phyloP scores from a whole-genome alignment of 2,113 vertebrate species.

The Sylvilagus bachmani region DNA sequence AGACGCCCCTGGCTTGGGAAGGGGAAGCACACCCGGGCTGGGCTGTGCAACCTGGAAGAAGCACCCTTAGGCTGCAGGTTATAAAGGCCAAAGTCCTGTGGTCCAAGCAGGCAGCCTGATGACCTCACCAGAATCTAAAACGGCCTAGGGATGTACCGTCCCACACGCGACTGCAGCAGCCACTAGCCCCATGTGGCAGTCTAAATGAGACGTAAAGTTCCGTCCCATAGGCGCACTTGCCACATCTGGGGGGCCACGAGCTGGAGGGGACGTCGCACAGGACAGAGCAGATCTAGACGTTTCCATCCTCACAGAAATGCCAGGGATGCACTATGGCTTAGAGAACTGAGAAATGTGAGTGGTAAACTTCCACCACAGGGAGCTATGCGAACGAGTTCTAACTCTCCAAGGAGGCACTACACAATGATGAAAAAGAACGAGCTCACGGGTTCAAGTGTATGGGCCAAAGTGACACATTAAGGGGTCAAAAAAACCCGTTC shows the following conservation, averaged over 20 bases:
- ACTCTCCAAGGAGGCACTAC: background rate
- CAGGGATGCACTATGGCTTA: background rate
- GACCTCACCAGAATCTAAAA: background rate
- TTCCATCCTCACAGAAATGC: background rate
- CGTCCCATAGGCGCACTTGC: background rate
- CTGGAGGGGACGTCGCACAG: rapidly evolving
- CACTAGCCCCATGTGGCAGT: background rate
- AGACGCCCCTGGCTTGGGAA: rapidly evolving
- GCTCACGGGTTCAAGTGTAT: background rate
- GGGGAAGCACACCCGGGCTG: no score
- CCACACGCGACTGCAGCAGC: rapidly evolving
- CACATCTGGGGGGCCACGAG: background rate
- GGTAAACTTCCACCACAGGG: background rate
- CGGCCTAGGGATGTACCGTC: background rate
- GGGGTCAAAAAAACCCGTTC: background rate
- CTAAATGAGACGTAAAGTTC: background rate
- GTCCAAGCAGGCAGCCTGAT: background rate
- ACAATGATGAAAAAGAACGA: background rate
- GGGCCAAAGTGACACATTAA: background rate
- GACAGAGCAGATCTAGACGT: background rate
- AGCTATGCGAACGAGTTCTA: background rate
- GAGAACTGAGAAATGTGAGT: background rate
- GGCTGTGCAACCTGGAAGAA: background rate
- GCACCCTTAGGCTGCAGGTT: background rate
- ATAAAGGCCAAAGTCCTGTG: background rate